A percentile compares a stretch with the other conserved stretches of the same genome.
phyloP scores from a whole-genome alignment of 2,113 vertebrate genomes.

The Deroptyus accipitrinus region DNA sequence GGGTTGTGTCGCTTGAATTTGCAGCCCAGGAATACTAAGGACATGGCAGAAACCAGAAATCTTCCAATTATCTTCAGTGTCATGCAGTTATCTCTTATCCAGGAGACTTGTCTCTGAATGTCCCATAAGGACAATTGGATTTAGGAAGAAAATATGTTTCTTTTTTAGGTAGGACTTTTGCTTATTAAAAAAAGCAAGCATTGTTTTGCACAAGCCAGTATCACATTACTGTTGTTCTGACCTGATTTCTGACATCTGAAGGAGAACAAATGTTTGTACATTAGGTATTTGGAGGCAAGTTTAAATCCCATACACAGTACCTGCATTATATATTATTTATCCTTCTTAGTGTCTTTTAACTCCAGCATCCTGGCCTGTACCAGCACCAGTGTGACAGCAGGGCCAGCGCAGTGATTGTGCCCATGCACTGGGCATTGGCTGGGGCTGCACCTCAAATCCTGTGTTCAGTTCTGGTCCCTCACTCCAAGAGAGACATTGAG shows the following conservation, averaged over 20 bases:
- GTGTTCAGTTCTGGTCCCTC: too few relatives aligned
- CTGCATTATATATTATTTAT: neutral
- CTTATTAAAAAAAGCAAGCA: neutral
- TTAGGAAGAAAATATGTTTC: neutral
- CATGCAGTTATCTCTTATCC: neutral
- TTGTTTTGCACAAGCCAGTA: conserved; percentile 2
- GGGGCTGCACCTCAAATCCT: too few relatives aligned
- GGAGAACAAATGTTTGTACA: neutral
- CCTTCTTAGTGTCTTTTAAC: neutral
- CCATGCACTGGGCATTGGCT: too few relatives aligned
- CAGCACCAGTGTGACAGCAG: too few relatives aligned
- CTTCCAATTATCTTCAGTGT: neutral
- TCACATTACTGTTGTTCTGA: conserved; percentile 6
- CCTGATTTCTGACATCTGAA: conserved; percentile 13
- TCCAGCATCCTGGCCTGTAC: neutral
- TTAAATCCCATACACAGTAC: neutral
- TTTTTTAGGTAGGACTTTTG: neutral
- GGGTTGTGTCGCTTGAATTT: neutral
- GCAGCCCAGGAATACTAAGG: neutral
- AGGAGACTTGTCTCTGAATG: neutral
- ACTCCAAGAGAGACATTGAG: too few relatives aligned
- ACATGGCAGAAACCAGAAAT: neutral
- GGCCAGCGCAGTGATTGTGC: too few relatives aligned
- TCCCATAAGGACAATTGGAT: neutral
- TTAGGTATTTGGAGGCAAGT: neutral